Conservation (phyloP, 2,797 vertebrate species). For the Halcyon smyrnensis region DNA sequence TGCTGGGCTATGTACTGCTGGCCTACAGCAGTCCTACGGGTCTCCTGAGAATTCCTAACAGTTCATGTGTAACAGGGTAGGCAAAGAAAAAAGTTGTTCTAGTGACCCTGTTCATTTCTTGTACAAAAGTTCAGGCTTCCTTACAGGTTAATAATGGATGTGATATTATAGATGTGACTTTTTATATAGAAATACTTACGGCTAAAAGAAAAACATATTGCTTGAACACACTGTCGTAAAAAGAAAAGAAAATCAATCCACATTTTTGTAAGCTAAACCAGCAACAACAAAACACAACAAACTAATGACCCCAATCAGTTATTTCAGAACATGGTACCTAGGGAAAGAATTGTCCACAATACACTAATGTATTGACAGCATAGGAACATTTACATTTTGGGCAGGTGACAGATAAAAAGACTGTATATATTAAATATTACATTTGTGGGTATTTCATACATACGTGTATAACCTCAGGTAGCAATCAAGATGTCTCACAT, state of each 20-base stretch:
- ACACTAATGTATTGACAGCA: not conserved
- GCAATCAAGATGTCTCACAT: not conserved
- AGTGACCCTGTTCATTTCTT: not conserved
- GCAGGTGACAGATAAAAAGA: not conserved
- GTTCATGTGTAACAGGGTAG: not conserved
- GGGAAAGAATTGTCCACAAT: not conserved
- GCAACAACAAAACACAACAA: not conserved
- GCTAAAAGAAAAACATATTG: not conserved
- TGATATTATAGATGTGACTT: not conserved
- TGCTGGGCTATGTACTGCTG: not conserved
- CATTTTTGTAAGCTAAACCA: not conserved
- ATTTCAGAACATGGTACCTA: not conserved
- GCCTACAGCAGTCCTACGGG: not conserved
- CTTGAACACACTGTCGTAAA: not conserved
- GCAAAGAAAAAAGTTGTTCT: not conserved
- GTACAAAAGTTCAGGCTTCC: not conserved
- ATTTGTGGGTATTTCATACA: not conserved
- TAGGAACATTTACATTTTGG: not conserved
- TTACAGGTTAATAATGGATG: not conserved
- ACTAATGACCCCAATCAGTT: not conserved
- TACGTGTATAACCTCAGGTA: not conserved
- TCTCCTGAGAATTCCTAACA: not conserved
- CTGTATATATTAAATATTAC: not conserved
- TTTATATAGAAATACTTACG: not conserved
- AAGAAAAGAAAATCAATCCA: not conserved